phyloP scores from a whole-genome alignment of 1,140 invertebrate genomes.

The Lepidurus packardi region DNA sequence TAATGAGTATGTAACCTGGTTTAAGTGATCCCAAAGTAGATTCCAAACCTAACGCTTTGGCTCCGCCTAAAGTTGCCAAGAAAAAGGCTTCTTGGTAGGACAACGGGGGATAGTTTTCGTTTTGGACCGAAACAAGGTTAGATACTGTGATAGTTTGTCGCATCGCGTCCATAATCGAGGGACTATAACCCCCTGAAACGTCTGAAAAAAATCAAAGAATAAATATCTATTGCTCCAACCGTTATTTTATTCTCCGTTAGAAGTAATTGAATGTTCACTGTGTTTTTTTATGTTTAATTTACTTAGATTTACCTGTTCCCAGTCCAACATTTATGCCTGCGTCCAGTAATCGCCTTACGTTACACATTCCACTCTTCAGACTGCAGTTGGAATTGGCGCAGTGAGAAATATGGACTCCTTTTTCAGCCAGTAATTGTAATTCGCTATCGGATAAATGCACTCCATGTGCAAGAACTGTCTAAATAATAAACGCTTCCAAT shows the following conservation, averaged over 20 bases:
- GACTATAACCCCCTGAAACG: slow-evolving; percentile 69
- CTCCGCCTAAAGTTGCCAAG: slow-evolving; percentile 78
- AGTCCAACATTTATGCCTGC: slow-evolving; percentile 68
- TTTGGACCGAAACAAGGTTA: slow-evolving; percentile 53
- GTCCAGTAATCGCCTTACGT: slow-evolving; percentile 59
- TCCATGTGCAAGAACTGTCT: slow-evolving; percentile 75
- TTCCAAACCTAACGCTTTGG: slow-evolving; percentile 40
- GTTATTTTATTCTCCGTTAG: too few species aligned
- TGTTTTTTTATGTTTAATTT: background rate
- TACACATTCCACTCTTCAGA: slow-evolving; percentile 75
- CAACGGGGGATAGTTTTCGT: slow-evolving; percentile 52
- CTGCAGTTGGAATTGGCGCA: slow-evolving; percentile 81
- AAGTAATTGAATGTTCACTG: background rate
- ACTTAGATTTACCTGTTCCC: slow-evolving; percentile 63
- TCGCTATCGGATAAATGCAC: slow-evolving; percentile 68
- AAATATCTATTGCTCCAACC: background rate
- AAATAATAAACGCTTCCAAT: slow-evolving; percentile 34
- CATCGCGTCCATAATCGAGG: slow-evolving; percentile 70
- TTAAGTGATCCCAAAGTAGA: background rate
- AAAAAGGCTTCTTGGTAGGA: slow-evolving; percentile 72
- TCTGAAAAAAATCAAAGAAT: slow-evolving; percentile 50
- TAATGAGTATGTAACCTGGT: background rate
- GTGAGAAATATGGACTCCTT: slow-evolving; percentile 64
- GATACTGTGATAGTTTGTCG: slow-evolving; percentile 65
- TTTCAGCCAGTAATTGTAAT: slow-evolving; percentile 56